phyloP scores from a whole-genome alignment of 2,888 invertebrate species.

The Andrena camellia region DNA sequence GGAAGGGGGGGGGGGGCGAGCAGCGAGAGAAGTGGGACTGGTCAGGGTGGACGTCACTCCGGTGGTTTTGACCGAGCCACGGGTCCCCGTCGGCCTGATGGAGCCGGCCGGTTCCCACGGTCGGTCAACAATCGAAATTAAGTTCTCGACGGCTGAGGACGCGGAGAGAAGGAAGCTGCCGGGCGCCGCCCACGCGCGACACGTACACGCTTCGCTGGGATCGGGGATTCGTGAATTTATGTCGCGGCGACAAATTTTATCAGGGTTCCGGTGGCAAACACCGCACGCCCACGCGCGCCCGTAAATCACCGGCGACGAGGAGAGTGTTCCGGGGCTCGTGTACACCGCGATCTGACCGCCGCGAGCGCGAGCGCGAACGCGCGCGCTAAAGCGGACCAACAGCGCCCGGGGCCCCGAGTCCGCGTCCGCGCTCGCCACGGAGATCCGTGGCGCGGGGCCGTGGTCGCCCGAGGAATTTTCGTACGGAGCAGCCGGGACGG shows the following conservation, averaged over 20 bases:
- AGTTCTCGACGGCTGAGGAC: slow-evolving; percentile 55
- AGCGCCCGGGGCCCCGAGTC: not conserved
- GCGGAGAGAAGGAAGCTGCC: slow-evolving; percentile 53
- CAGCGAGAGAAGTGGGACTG: not conserved
- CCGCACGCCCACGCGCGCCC: slow-evolving; percentile 81
- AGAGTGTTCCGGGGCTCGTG: slow-evolving; percentile 68
- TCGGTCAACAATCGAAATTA: slow-evolving; percentile 74
- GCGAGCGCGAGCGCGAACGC: slow-evolving; percentile 27
- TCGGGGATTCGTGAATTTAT: slow-evolving; percentile 83
- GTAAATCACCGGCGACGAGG: slow-evolving; percentile 80
- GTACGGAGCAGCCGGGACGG: slow-evolving; percentile 11
- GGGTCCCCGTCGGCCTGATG: not conserved
- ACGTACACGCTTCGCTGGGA: slow-evolving; percentile 67
- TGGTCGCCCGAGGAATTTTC: slow-evolving; percentile 40
- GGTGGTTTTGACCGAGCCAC: slow-evolving; percentile 25
- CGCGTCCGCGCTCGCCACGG: not conserved
- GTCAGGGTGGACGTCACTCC: slow-evolving; percentile 7
- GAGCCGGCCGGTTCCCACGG: slow-evolving; percentile 67
- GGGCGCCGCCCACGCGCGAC: slow-evolving; percentile 77
- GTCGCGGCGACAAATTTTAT: slow-evolving; percentile 84
- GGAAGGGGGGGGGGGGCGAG: not conserved
- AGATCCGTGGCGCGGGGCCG: not conserved
- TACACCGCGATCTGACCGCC: slow-evolving; percentile 48
- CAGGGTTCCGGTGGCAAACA: slow-evolving; percentile 85
- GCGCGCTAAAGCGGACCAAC: not conserved